phyloP scores from a whole-genome alignment of 2,797 vertebrate genomes.

The Jordanella pulchra region DNA sequence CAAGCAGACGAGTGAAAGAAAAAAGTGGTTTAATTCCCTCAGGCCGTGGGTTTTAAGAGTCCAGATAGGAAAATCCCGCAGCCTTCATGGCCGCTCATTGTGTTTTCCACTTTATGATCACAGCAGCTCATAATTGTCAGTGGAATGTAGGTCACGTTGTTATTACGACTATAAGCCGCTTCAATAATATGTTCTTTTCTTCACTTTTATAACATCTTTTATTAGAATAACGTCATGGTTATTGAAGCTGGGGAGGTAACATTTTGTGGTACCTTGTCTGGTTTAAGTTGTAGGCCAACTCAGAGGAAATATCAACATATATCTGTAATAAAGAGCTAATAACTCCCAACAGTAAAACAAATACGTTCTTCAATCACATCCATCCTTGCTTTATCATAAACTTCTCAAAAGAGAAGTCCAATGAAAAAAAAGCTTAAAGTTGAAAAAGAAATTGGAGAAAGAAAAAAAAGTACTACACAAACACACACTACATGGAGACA shows the following conservation, averaged over 20 bases:
- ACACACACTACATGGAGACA: too few relatives aligned
- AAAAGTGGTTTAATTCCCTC: background rate
- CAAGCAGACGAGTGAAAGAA: background rate
- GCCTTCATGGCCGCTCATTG: constrained; percentile 32
- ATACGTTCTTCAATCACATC: background rate
- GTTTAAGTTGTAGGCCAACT: too few relatives aligned
- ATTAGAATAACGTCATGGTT: background rate
- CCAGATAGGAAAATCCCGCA: background rate
- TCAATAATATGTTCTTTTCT: constrained; percentile 8
- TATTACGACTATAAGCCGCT: constrained; percentile 43
- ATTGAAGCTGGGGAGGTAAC: background rate
- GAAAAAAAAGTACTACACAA: too few relatives aligned
- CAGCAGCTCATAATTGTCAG: constrained; percentile 65
- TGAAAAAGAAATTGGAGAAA: too few relatives aligned
- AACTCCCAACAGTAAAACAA: background rate
- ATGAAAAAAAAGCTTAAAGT: background rate
- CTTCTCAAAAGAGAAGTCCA: background rate
- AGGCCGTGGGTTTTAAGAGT: background rate
- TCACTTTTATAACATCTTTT: background rate
- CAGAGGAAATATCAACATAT: background rate
- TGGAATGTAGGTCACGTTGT: constrained; percentile 80
- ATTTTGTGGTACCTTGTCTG: background rate
- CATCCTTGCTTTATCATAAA: background rate
- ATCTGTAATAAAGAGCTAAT: background rate
- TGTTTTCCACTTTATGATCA: constrained; percentile 58